Base-by-base conservation (phyloP, 2,888 invertebrate species). In the Dione vanillae region DNA sequence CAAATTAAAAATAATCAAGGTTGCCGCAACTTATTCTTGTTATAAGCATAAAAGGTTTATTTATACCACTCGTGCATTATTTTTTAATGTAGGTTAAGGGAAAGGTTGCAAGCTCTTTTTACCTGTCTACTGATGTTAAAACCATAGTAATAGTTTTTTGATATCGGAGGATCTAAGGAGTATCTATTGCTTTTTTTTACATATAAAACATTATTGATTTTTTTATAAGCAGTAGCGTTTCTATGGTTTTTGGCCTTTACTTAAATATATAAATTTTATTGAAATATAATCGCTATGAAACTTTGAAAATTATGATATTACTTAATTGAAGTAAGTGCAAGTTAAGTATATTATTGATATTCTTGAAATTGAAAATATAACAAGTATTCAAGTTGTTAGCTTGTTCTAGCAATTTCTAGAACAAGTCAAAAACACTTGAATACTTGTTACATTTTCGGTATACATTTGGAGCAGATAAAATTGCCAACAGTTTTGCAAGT, bases 1-100 rank as follows among this genome's bases (percentile, higher is more conserved):
- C 61, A 27, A 61, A 61, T 61, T 61, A 45, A n/a, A 45, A 61
- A 27, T 56, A 16, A 61, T 61, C 61, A 61, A 61, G 61, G 61
- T 45, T 61, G 43, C 59, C 59, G 43, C 59, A 27, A 59, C 41
- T 59, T 20, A 27, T 37, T 40, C 16, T 19, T 35, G 14, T 37
- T 11, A 56, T 14, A 16, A 37, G 11, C 49, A 49, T 20, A 16
- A 0, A 16, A 10, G 11, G 16, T 37, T 54, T 37, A 8, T 16
- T 49, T 49, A 10, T 45, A 45, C 45, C n/a, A 45, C n/a, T 5
- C n/a, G 20, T 52, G 20, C 14, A 1, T 10, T 52, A 35, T 27
- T 11, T 14, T 20, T 1, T 45, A n/a, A 7, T 45, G 8, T n/a
- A 2, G 16, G 16, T 3, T 27, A 27, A 16, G 9, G 47, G 3